Conservation (phyloP, 2,888 invertebrate species). For the Leucozona laternaria region DNA sequence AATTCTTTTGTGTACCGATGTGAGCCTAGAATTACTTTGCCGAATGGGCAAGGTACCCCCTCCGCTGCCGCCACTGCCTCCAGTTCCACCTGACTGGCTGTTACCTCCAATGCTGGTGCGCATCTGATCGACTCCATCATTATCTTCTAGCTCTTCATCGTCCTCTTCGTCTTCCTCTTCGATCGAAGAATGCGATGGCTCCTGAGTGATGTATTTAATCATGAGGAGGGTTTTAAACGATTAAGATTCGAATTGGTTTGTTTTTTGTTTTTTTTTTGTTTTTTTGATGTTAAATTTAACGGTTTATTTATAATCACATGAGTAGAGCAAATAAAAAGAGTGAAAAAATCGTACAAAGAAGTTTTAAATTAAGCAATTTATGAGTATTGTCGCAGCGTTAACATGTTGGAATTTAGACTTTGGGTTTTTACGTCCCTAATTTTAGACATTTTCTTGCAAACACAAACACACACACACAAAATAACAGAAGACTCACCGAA, state of each 20-base stretch:
- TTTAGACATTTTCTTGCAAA: conserved; percentile 14
- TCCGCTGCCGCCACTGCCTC: conserved; percentile 61
- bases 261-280: conserved; percentile 23
- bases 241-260: conserved; percentile 30
- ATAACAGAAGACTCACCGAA: conserved; percentile 74
- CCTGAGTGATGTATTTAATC: conserved; percentile 78
- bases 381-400: conserved; percentile 43
- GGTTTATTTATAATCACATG: conserved; percentile 57
- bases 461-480: conserved; percentile 13
- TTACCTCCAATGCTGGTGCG: conserved; percentile 76
- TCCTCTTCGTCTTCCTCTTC: conserved; percentile 80
- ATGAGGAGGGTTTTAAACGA: conserved; percentile 45
- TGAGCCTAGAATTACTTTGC: conserved; percentile 77
- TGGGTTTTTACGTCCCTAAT: conserved; percentile 20
- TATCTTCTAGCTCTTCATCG: conserved; percentile 75
- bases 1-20: conserved; percentile 77
- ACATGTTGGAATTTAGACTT: conserved; percentile 23
- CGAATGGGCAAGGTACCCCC: conserved; percentile 78
- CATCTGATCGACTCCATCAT: conserved; percentile 77
- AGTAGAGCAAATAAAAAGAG: conserved; percentile 62
- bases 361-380: conserved; percentile 65
- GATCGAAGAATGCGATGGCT: conserved; percentile 84
- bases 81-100: conserved; percentile 72
- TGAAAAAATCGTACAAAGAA: conserved; percentile 58
- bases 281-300: conserved; percentile 13